Evolutionary conservation across 2,797 vertebrate genomes (phyloP).

Genomic region (Melanitta fusca): DNA sequence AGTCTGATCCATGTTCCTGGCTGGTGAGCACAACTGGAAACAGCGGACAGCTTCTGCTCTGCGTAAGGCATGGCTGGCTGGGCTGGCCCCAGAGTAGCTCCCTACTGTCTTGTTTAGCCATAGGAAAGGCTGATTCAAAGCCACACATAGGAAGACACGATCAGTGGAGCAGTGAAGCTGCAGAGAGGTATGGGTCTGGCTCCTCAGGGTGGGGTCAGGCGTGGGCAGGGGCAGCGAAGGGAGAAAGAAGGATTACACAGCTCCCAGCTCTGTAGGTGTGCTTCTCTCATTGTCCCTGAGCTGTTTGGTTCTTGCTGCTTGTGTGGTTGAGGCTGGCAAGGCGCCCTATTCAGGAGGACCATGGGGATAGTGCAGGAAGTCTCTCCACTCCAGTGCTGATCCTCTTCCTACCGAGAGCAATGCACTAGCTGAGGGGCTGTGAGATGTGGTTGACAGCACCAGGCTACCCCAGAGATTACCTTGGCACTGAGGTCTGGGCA

Average conservation of each 20-base stretch:
- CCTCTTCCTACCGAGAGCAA: not conserved
- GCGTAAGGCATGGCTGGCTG: fast-evolving
- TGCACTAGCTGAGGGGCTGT: not conserved
- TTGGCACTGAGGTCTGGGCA: fast-evolving
- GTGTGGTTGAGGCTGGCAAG: not conserved
- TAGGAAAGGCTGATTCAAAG: not conserved
- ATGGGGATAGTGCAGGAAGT: not conserved
- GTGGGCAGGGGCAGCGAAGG: not conserved
- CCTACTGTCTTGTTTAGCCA: fast-evolving
- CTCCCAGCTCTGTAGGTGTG: not conserved
- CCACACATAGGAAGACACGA: not conserved
- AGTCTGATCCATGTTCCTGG: not conserved
- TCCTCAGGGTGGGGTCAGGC: not conserved
- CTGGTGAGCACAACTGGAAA: not conserved
- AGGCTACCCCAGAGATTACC: fast-evolving
- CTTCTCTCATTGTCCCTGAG: not conserved
- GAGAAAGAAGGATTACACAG: not conserved
- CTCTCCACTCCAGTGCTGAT: not conserved
- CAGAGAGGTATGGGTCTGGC: not conserved
- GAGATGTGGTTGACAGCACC: not conserved
- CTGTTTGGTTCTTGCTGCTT: fast-evolving
- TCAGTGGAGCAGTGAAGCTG: not conserved
- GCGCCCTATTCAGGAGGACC: not conserved
- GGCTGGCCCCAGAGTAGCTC: not conserved
- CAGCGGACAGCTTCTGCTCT: not conserved